Evolutionary conservation across 2,888 invertebrate species (phyloP).

Genomic region (Dicyrtomina minuta): DNA sequence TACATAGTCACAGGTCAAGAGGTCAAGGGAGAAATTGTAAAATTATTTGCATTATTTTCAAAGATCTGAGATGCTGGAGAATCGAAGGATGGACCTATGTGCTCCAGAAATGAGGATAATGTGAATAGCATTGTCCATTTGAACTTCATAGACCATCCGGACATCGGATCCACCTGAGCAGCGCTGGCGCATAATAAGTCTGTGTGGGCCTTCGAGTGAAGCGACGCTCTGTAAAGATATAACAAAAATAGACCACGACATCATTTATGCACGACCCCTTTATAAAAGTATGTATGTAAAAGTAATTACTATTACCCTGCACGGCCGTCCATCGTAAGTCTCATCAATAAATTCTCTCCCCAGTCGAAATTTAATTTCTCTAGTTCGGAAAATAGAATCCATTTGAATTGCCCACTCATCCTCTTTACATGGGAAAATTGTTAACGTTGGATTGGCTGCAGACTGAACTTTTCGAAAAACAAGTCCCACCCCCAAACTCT

Average conservation of each 20-base stretch:
- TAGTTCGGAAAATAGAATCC: constrained; percentile 41
- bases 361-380: constrained; percentile 31
- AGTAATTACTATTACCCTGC: constrained; percentile 36
- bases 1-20: too few species aligned
- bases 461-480: constrained; percentile 48
- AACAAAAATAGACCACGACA: background rate
- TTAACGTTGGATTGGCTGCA: constrained; percentile 40
- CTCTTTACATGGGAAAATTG: constrained; percentile 31
- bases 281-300: constrained; percentile 7
- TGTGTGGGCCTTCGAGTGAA: constrained; percentile 22
- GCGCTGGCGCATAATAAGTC: constrained; percentile 35
- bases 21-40: too few species aligned
- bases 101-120: constrained; percentile 8
- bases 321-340: constrained; percentile 45
- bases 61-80: too few species aligned
- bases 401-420: constrained; percentile 38
- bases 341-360: constrained; percentile 40
- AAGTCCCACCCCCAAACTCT: constrained; percentile 45
- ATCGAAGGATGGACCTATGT: constrained; percentile 5
- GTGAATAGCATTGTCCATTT: constrained; percentile 3
- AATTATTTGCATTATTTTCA: too few species aligned
- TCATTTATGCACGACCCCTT: background rate
- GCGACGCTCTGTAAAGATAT: constrained; percentile 35
- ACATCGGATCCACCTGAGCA: constrained; percentile 46
- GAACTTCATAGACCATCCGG: constrained; percentile 26